phyloP scores from a whole-genome alignment of 2,113 vertebrate species.

The Nipponia nippon region DNA sequence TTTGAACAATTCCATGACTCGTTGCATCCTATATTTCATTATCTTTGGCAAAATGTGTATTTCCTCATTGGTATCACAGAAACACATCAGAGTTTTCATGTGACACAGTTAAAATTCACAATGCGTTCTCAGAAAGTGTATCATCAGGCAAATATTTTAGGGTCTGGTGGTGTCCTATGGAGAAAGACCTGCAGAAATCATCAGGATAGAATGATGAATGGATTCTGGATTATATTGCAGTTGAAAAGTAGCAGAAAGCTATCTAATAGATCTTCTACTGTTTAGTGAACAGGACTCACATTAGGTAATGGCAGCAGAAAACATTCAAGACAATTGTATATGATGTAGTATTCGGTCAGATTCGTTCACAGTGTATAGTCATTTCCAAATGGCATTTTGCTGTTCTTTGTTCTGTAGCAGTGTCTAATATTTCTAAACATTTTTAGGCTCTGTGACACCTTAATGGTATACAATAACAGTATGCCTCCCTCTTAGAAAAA shows the following conservation, averaged over 20 bases:
- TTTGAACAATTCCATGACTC: neutral
- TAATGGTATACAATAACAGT: constrained; percentile 77
- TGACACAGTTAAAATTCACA: constrained; percentile 5
- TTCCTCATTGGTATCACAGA: neutral
- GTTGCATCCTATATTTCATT: constrained; percentile 8
- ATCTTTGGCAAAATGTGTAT: neutral
- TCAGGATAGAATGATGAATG: constrained; percentile 24
- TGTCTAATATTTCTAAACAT: constrained; percentile 78
- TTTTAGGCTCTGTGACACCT: constrained; percentile 75
- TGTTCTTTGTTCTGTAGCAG: constrained; percentile 52
- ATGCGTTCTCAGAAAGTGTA: neutral
- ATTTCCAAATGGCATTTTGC: constrained; percentile 68
- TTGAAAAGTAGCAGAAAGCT: constrained; percentile 46
- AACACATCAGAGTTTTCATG: neutral
- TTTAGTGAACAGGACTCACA: constrained; percentile 50
- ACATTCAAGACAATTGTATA: constrained; percentile 58
- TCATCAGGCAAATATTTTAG: constrained; percentile 7
- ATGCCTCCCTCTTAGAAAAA: constrained; percentile 76
- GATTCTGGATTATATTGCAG: constrained; percentile 15
- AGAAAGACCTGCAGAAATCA: constrained; percentile 3
- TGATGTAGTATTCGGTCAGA: constrained; percentile 47
- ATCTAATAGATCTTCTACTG: constrained; percentile 49
- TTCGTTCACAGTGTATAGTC: constrained; percentile 52
- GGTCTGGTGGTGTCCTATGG: neutral
- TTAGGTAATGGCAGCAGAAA: constrained; percentile 55